A percentile compares a stretch with the other conserved stretches of the same genome.
phyloP scores from a whole-genome alignment of 2,888 invertebrate genomes.

The Coelogynopora nodosa region DNA sequence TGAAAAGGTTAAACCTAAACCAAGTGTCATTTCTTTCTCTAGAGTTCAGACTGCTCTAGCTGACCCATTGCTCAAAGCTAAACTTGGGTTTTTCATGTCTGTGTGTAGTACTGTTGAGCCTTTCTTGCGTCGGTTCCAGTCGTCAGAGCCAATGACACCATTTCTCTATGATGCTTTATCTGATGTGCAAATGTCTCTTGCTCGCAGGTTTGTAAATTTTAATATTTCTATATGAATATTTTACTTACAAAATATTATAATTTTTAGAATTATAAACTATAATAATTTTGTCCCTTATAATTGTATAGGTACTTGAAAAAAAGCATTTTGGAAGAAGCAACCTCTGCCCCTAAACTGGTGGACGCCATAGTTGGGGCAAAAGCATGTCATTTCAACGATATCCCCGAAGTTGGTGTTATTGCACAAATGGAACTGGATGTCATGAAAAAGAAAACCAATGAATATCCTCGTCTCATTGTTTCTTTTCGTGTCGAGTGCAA shows the following conservation, averaged over 20 bases:
- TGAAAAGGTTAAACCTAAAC: not conserved
- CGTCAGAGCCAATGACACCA: not conserved
- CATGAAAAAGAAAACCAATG: not conserved
- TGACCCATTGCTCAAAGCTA: not conserved
- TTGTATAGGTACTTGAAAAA: not conserved
- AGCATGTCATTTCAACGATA: not conserved
- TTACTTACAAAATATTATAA: not conserved
- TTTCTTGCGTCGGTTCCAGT: not conserved
- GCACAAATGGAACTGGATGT: not conserved
- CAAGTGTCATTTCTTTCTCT: not conserved
- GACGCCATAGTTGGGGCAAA: not conserved
- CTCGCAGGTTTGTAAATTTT: not conserved
- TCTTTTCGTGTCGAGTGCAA: not conserved
- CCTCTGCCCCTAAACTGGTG: not conserved
- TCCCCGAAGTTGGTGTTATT: not conserved
- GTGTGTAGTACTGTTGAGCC: not conserved
- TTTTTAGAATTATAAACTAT: not conserved
- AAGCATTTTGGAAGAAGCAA: not conserved
- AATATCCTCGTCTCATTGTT: not conserved
- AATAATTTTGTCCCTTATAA: not conserved
- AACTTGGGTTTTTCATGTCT: not conserved
- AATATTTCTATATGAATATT: not conserved
- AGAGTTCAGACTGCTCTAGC: not conserved
- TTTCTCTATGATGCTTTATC: not conserved
- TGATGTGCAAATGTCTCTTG: not conserved